Base-by-base conservation (phyloP, 2,113 vertebrate genomes). In the Chrysochloris asiatica region DNA sequence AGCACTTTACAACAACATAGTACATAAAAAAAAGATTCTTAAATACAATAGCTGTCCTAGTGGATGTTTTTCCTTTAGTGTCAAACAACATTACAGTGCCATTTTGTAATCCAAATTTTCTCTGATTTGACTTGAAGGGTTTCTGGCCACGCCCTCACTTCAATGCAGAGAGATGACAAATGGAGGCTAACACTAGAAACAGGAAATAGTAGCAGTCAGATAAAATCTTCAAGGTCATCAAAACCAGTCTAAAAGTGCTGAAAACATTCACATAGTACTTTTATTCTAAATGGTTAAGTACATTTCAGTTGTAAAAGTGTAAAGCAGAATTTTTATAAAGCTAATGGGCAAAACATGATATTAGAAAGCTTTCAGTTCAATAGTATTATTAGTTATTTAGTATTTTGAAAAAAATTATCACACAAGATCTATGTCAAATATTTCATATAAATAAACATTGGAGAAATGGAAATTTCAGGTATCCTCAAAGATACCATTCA, bases 381-480 rank as follows among this genome's bases (percentile, higher is more conserved):
- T 26, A 94, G 71, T 10, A 24, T 28, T 82, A 85, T 28, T 82
- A 85, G 89, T 91, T 92, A 86, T 54, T 59, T 41, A 77, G 52
- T 47, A 88, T 73, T 86, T 84, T 43, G 19, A 56, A 41, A 76
- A 93, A 92, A 95, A 88, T 79, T 91, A 95, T 83, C 54, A 95
- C 69, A 50, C 26, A 83, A 94, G 26, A 43, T 84, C 26, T 22
- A 61, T 63, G 48, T 78, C 24, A 91, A 81, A 86, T 77, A 90
- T n/a, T 63, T n/a, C 69, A 92, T 61, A 80, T 89, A 91, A 94
- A 85, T 94, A n/a, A 92, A 84, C 17, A 91, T 30, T 63, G 3
- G 47, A 17, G 21, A 94, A 93, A 93, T 83, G 71, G 12, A 92
- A 89, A 88, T 88, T 91, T 41, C 26, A 77, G 38, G 47, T 43